A percentile compares a stretch with the other conserved stretches of the same genome.
These are phyloP conservation scores for Agapostemon virescens DNA, from an alignment of 2,888 invertebrate genomes.

Conservation along the genomic window DNA sequence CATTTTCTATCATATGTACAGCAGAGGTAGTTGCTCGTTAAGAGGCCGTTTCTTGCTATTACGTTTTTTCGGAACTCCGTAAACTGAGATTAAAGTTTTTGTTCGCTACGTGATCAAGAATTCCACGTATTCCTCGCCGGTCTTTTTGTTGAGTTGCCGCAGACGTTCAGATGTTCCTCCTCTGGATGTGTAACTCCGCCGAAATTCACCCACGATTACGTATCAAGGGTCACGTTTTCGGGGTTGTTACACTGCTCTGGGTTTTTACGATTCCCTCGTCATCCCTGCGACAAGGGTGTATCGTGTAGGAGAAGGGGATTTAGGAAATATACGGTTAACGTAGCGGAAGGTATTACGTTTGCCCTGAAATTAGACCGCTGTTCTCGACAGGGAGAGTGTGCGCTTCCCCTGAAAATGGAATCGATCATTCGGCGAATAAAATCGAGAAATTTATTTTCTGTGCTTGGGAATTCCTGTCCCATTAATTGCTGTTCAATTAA, in stretches of 20 bases:
- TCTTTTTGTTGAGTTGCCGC: neutral
- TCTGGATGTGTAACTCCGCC: constrained; percentile 10
- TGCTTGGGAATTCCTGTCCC: neutral
- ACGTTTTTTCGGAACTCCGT: neutral
- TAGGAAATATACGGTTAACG: constrained; percentile 71
- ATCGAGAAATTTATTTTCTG: constrained; percentile 5
- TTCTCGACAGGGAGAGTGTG: constrained; percentile 22
- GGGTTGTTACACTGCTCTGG: constrained; percentile 39
- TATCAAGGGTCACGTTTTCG: constrained; percentile 40
- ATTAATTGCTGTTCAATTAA: neutral
- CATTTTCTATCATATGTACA: neutral
- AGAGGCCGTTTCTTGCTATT: neutral
- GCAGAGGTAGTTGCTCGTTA: neutral
- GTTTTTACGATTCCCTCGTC: constrained; percentile 38
- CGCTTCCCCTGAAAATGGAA: constrained; percentile 33
- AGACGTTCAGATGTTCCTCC: neutral
- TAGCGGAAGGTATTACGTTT: constrained; percentile 71
- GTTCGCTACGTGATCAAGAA: neutral
- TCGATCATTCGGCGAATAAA: constrained; percentile 31
- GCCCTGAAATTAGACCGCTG: constrained; percentile 63
- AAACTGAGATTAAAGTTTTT: neutral
- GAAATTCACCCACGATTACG: constrained; percentile 33
- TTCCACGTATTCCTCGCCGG: neutral
- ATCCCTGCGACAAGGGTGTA: constrained; percentile 37
- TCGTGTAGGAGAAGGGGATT: constrained; percentile 51